Percentiles rank a stretch among this genome's conserved stretches.
phyloP scores from a whole-genome alignment of 2,888 invertebrate genomes.

The Ectobius pallidus region DNA sequence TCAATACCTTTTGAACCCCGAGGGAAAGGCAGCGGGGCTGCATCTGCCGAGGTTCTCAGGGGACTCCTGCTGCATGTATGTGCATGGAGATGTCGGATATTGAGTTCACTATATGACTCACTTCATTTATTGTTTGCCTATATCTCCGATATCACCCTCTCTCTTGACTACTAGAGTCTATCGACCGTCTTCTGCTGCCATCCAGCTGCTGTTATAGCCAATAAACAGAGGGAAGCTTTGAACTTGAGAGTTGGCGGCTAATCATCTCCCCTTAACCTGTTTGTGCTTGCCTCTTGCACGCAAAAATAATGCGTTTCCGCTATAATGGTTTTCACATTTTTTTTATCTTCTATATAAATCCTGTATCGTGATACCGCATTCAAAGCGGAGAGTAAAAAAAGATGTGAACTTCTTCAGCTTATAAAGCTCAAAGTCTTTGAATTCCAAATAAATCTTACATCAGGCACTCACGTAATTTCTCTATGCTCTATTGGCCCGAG shows the following conservation, averaged over 20 bases:
- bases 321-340: no score
- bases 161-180: neutral
- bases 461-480: no score
- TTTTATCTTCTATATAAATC: no score
- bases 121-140: conserved; percentile 20
- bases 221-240: neutral
- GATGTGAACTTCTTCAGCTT: no score
- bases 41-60: conserved; percentile 9
- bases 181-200: neutral
- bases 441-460: no score
- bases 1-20: conserved; percentile 3
- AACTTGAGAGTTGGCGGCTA: neutral
- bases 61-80: neutral
- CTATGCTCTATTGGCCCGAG: no score
- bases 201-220: conserved; percentile 9
- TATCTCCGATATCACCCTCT: conserved; percentile 9
- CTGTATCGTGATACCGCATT: no score
- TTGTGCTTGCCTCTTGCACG: no score
- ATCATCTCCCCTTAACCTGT: neutral
- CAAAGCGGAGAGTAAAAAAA: no score
- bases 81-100: neutral
- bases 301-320: no score
- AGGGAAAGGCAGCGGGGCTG: neutral
- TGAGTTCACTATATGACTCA: neutral
- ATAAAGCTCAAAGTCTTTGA: no score